Base-by-base conservation (phyloP, 2,888 invertebrate genomes). In the Pammene aurita region DNA sequence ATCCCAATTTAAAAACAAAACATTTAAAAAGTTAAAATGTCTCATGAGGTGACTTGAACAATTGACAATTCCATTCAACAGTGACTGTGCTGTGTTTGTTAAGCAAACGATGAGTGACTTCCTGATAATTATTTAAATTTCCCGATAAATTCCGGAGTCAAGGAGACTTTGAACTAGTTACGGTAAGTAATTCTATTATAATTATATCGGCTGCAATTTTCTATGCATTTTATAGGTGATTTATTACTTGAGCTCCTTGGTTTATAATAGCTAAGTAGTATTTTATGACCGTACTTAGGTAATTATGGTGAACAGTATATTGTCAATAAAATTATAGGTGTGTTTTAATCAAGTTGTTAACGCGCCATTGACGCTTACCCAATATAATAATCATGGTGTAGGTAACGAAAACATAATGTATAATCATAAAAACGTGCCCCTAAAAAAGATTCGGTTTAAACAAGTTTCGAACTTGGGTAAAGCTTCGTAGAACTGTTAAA, bases 11-110 rank as follows among this genome's bases (percentile, higher is more conserved):
- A 72, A 73, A 67, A 75, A 74, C 74, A 66, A 75, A 77, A 73
- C 64, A 73, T 42, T 69, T 74, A 76, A 75, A 70, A 73, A 71
- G 72, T 73, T 68, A 73, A 79, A 80, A 85, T 84, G 84, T 83
- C 80, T 71, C 72, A 74, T 73, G 83, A 84, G 70, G 80, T 86
- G 76, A 86, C 84, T 76, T 84, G 13, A 71, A 72, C 50, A 16
- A 46, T 67, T 38, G 26, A 13, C 13, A 13, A 16, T 44, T 35
- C 11, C 26, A 18, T 26, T 16, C 34, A 16, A 34, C 26, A 44
- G 68, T 68, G 68, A 48, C 46, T 42, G 67, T 67, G 67, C 57
- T 63, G 13, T 55, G 55, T 62, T 48, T 26, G 48, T 41, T 14
- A 16, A 56, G 34, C 13, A 14, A 57, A 34, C 26, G 26, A 67